Percentiles rank a stretch among this genome's conserved stretches.
Conservation (phyloP, 64 coral and sea anemone genomes). For the Dendronephthya gigantea region DNA sequence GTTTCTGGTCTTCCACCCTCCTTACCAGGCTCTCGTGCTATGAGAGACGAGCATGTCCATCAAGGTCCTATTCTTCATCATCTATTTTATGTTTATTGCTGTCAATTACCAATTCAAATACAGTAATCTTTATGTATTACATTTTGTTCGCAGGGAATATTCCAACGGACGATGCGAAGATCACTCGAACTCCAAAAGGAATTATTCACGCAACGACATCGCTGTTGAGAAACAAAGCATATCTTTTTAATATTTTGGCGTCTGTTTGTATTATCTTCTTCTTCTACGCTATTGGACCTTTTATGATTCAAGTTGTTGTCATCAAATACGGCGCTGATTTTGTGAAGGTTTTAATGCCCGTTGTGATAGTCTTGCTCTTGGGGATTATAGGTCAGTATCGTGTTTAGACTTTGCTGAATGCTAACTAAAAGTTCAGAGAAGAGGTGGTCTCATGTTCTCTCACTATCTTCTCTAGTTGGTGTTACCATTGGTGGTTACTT, state of each 20-base stretch:
- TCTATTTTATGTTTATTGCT: no score
- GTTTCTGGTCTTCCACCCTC: conserved; percentile 51
- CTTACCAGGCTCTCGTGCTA: conserved; percentile 53
- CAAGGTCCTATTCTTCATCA: conserved; percentile 10
- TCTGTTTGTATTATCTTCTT: conserved; percentile 24
- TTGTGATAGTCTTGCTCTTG: conserved; percentile 28
- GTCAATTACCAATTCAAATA: no score
- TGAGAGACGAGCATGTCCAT: conserved; percentile 50
- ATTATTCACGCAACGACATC: conserved; percentile 45
- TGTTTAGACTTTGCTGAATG: not conserved
- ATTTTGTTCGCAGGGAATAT: conserved; percentile 3
- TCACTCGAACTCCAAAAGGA: conserved; percentile 40
- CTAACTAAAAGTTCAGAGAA: not conserved
- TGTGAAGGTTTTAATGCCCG: conserved; percentile 28
- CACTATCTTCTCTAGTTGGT: conserved; percentile 19
- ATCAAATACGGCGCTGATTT: conserved; percentile 45
- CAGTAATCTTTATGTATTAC: no score
- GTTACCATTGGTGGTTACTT: conserved; percentile 25
- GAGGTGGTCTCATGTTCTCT: no score
- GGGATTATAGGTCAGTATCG: conserved; percentile 41
- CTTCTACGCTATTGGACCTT: conserved; percentile 35
- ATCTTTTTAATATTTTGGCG: conserved; percentile 57
- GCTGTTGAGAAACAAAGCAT: conserved; percentile 64
- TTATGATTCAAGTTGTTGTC: conserved; percentile 47
- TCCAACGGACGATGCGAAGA: conserved; percentile 43